phyloP scores from a whole-genome alignment of 2,888 invertebrate genomes.

The Helleia helle region DNA sequence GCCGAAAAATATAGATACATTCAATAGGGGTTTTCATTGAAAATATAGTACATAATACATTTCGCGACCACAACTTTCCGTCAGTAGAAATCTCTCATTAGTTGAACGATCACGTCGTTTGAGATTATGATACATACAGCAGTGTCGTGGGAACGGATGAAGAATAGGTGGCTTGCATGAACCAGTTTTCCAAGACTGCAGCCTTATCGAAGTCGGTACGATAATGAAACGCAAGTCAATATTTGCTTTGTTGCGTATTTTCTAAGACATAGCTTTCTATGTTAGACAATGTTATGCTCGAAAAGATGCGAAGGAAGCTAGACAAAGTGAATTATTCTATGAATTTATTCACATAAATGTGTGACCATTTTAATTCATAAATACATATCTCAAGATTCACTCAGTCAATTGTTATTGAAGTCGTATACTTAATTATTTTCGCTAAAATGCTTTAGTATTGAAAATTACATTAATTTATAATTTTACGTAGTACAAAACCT shows the following conservation, averaged over 20 bases:
- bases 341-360: too few relatives aligned
- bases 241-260: conserved; percentile 44
- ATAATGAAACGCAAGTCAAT: conserved; percentile 59
- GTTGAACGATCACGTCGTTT: conserved; percentile 51
- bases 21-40: neutral
- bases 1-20: too few relatives aligned
- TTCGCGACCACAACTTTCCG: conserved; percentile 28
- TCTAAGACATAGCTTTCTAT: too few relatives aligned
- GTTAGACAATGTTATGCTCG: neutral
- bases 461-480: too few relatives aligned
- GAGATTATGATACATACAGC: conserved; percentile 46
- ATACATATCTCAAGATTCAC: too few relatives aligned
- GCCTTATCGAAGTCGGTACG: conserved; percentile 58
- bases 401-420: too few relatives aligned
- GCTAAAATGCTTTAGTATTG: too few relatives aligned
- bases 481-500: too few relatives aligned
- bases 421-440: too few relatives aligned
- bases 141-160: conserved; percentile 61
- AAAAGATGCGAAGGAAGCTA: conserved; percentile 12
- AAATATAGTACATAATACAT: conserved; percentile 4
- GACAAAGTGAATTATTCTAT: too few relatives aligned
- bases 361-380: too few relatives aligned
- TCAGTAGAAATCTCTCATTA: conserved; percentile 51
- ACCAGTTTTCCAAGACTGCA: conserved; percentile 60
- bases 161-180: conserved; percentile 55